phyloP scores from a whole-genome alignment of 1,140 invertebrate genomes.

The Drosophila setifemur region DNA sequence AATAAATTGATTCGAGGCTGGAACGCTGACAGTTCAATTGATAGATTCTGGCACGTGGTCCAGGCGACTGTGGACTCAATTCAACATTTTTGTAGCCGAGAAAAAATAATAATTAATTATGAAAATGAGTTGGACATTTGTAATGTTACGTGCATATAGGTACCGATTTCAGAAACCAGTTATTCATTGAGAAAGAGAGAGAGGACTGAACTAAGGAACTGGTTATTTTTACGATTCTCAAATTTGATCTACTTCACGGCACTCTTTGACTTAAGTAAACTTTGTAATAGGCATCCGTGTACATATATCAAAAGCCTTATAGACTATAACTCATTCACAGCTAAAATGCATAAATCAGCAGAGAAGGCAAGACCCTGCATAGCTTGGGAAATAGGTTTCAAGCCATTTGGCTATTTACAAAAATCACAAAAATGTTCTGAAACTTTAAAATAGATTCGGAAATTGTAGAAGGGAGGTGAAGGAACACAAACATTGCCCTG shows the following conservation, averaged over 20 bases:
- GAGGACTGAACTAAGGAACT: slow-evolving; percentile 10
- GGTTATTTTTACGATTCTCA: slow-evolving; percentile 1
- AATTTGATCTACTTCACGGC: slow-evolving; percentile 1
- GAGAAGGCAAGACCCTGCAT: neutral
- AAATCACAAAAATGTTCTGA: slow-evolving; percentile 42
- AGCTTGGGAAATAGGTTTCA: slow-evolving; percentile 10
- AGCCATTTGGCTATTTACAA: too few species aligned
- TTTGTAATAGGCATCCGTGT: neutral
- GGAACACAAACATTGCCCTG: slow-evolving; percentile 60
- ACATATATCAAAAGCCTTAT: neutral
- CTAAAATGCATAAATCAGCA: slow-evolving; percentile 24
- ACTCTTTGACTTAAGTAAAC: neutral
- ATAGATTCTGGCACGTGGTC: slow-evolving; percentile 38
- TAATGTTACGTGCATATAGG: slow-evolving; percentile 18
- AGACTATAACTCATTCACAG: slow-evolving; percentile 13
- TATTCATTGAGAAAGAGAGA: neutral
- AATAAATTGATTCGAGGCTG: neutral
- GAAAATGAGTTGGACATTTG: slow-evolving; percentile 34
- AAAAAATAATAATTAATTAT: slow-evolving; percentile 44
- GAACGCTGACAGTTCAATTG: slow-evolving; percentile 21
- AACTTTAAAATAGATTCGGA: slow-evolving; percentile 52
- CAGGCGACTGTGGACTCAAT: slow-evolving; percentile 9
- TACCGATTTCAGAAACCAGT: slow-evolving; percentile 8
- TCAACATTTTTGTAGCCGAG: slow-evolving; percentile 28
- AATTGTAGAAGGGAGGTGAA: slow-evolving; percentile 34